Conservation (phyloP, 2,797 vertebrate genomes). For the Vultur gryphus region DNA sequence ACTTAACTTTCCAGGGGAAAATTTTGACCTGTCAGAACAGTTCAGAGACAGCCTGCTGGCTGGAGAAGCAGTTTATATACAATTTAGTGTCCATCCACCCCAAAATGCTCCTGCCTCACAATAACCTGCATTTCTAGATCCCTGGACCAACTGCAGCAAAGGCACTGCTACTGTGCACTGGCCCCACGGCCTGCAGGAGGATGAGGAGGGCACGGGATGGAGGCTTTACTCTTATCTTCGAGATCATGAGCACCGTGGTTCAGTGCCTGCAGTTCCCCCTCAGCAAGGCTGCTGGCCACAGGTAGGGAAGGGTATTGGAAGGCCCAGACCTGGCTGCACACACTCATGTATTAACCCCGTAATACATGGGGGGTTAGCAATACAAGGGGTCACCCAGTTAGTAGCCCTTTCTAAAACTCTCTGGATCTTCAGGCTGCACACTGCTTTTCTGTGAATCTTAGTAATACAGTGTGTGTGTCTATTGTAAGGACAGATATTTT, state of each 20-base stretch:
- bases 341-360: neutral
- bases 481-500: neutral
- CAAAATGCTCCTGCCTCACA: neutral
- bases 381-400: neutral
- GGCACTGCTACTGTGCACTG: neutral
- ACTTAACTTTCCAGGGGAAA: neutral
- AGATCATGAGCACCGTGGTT: accelerated
- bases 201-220: neutral
- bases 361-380: no score
- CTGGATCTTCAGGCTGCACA: neutral
- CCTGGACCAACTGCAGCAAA: neutral
- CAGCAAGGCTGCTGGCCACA: neutral
- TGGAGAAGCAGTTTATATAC: neutral
- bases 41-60: neutral
- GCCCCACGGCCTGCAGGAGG: neutral
- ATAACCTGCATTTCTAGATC: neutral
- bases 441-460: neutral
- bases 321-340: neutral
- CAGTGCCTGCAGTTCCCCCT: neutral
- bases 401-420: neutral
- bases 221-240: neutral
- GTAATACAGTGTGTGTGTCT: accelerated
- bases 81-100: neutral
- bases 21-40: neutral
- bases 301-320: neutral